Evolutionary conservation across 2,888 invertebrate genomes (phyloP), one percentile per base, ranked within the genome.

Genomic region (Drosophila picticornis): DNA sequence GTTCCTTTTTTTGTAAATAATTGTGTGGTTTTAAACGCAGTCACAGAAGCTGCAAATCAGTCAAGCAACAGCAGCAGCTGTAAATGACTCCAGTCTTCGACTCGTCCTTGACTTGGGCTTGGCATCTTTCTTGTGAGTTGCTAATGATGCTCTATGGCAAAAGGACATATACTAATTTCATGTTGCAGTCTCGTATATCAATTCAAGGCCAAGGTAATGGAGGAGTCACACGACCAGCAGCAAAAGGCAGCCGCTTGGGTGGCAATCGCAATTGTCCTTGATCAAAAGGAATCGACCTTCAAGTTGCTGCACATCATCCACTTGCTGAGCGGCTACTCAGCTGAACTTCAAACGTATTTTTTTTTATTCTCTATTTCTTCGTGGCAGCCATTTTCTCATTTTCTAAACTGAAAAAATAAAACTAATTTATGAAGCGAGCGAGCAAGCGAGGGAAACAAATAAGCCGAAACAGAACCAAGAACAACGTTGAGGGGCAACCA

Each of bases 151-250:
- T 50, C 16, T 16, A 38, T 60, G 25, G 40, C 13, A 43, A 10
- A 36, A 22, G 29, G 6, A 40, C 27, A 27, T 64, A 27, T 19
- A 43, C 46, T 43, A 46, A 72, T 61, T 46, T 16, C 27, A 5
- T 40, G 29, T 40, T 40, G 73, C 46, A 46, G 46, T 16, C 46
- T 46, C 46, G 22, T 22, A 16, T 9, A 25, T 25, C 46, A 46
- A 25, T 16, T 9, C 22, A 85, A 83, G 85, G 85, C 29, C 72
- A 36, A 50, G 50, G n/a, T 48, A 60, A 46, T 80, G 52, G 57
- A 53, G 60, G 29, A 80, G 84, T 80, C 85, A 81, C 90, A 85
- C 90, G 90, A 88, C 88, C 88, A 82, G 68, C 81, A 65, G 87
- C 70, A 63, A 55, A 58, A 52, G 46, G 40, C 66, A 48, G 43